Percentiles rank a stretch among this genome's conserved stretches.
phyloP scores from a whole-genome alignment of 2,888 invertebrate genomes.

The Macrostomum cliftonense region DNA sequence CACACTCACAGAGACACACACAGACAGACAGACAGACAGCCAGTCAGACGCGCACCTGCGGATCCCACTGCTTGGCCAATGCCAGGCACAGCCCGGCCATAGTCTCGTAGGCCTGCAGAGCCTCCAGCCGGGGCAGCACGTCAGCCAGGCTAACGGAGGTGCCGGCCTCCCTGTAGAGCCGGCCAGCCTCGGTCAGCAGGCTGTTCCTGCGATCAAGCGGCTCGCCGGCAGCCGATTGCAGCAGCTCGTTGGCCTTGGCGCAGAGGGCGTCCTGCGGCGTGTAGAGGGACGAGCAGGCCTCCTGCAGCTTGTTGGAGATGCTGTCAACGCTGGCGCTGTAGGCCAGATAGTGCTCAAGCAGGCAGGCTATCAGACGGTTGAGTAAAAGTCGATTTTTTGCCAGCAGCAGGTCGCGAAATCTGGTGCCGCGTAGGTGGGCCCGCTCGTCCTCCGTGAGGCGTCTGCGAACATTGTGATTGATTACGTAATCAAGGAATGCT shows the following conservation, averaged over 20 bases:
- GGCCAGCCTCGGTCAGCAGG: neutral
- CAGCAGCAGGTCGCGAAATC: constrained; percentile 51
- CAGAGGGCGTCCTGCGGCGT: constrained; percentile 83
- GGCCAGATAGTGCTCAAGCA: constrained; percentile 74
- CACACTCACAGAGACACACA: too few relatives aligned
- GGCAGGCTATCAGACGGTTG: constrained; percentile 55
- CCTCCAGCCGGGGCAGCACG: constrained; percentile 63
- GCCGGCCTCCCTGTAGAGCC: constrained; percentile 56
- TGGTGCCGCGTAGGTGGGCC: constrained; percentile 44
- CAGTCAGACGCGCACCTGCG: constrained; percentile 36
- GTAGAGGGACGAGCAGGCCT: constrained; percentile 78
- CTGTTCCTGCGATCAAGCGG: neutral
- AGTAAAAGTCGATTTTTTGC: constrained; percentile 24
- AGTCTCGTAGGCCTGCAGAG: constrained; percentile 58
- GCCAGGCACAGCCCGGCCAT: constrained; percentile 68
- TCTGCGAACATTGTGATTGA: neutral
- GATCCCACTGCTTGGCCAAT: constrained; percentile 68
- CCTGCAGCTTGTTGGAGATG: constrained; percentile 64
- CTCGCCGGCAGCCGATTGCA: constrained; percentile 52
- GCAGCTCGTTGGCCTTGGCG: constrained; percentile 76
- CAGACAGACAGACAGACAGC: too few relatives aligned
- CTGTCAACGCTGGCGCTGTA: constrained; percentile 85
- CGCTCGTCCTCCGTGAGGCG: constrained; percentile 40
- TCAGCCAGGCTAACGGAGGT: constrained; percentile 63
- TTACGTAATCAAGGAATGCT: too few relatives aligned